Evolutionary conservation across 2,113 vertebrate genomes (phyloP).

Genomic region (Nicator chloris): DNA sequence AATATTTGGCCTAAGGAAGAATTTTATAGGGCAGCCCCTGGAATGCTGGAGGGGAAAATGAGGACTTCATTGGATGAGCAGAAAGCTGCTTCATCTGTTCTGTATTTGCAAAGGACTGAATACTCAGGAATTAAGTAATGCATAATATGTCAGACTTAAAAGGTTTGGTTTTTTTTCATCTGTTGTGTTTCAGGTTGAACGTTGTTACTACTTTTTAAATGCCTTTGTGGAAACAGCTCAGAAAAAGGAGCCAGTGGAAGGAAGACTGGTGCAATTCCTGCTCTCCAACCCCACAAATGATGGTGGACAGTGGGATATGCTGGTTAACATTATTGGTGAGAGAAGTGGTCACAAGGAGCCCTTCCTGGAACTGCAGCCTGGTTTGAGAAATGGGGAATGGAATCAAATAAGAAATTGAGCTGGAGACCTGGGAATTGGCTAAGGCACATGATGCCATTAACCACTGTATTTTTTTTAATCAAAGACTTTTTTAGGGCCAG

Average conservation of each 20-base stretch:
- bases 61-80: not conserved
- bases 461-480: not conserved
- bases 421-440: not conserved
- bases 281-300: slow-evolving; percentile 93
- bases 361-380: not conserved
- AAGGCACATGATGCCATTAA: not conserved
- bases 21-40: not conserved
- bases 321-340: slow-evolving; percentile 96
- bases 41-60: not conserved
- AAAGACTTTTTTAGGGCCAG: not conserved
- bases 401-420: not conserved
- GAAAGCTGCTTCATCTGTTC: not conserved
- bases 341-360: not conserved
- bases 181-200: slow-evolving; percentile 80
- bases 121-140: not conserved
- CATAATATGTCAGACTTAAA: not conserved
- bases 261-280: slow-evolving; percentile 90
- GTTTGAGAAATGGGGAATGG: not conserved
- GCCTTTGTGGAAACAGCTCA: slow-evolving; percentile 91
- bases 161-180: rapidly evolving
- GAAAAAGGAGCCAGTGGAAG: slow-evolving; percentile 89
- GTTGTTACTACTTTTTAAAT: slow-evolving; percentile 92
- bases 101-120: not conserved
- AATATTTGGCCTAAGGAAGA: not conserved
- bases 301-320: slow-evolving; percentile 98